Base-by-base conservation (phyloP, 1,140 invertebrate genomes). In the Brachionus asplanchnoidis region DNA sequence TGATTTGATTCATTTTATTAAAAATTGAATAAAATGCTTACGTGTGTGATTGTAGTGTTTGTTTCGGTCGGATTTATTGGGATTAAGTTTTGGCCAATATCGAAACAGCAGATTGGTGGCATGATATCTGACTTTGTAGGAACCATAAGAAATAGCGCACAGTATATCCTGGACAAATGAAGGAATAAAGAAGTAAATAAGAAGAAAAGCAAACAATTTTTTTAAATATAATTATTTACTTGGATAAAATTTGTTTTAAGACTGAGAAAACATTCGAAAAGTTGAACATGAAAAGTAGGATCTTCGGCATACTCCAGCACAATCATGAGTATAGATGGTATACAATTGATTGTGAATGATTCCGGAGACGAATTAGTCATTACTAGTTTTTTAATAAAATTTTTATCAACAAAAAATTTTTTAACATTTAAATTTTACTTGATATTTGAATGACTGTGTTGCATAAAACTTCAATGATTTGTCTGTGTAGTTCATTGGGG, bases 31-130 rank as follows among this genome's bases (percentile, higher is more conserved):
- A 46, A 42, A 84, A 66, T 46, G 23, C 12, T 44, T 44, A 60
- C 44, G 32, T 66, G 60, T 65, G 32, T 75, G 42, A 28, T 46
- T 12, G 40, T 60, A 56, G n/a, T 84, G 66, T 14, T 50, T 53
- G 60, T 53, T 50, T 23, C 56, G 82, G 88, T 98, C 97, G 87
- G 96, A 94, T 2, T 97, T 92, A 87, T 94, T 94, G 20, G 96
- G 94, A 91, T 98, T 97, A 86, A 98, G 94, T 2, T 96, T 94
- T n/a, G 97, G 97, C 97, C 97, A 99, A 89, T 99, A 99, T 90
- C 98, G 96, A 90, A 99, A 99, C 17, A 99, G 92, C 28, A 99
- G 91, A 91, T 98, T 97, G 56, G 95, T 95, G 17, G 97, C 97
- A 2, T 96, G 95, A 68, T 95, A 93, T 85, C 96, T 91, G 0